Base-by-base conservation (phyloP, 2,888 invertebrate genomes). In the Artemia sinica region DNA sequence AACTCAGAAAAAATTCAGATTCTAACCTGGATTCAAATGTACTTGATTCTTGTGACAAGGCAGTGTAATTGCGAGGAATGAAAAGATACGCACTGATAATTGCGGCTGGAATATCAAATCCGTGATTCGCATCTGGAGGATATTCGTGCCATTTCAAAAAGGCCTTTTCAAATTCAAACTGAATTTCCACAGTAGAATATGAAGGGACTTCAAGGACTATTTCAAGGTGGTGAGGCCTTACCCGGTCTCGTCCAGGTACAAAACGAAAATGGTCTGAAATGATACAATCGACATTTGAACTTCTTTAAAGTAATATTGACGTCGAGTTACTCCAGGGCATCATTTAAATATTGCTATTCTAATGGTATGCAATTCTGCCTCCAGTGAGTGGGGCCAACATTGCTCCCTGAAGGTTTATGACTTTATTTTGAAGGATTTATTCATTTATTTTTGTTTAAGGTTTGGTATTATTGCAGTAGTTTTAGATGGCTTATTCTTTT, bases 51-150 rank as follows among this genome's bases (percentile, higher is more conserved):
- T 85, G 79, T 7, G 89, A 88, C 66, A 89, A 76, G 28, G 87
- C 84, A 0, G 89, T 88, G 76, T 86, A 90, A 78, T 91, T 88
- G 72, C 84, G 84, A 9, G 87, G 87, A 68, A 85, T 81, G 0
- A 91, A 90, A 72, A 95, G 78, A 72, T 85, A 80, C 5, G 88
- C 85, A 50, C 88, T 84, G 70, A 96, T 84, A 66, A 91, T 83
- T 18, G 93, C 89, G 50, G 95, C 88, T 8, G 91, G 91, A 75
- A 96, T 84, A 76, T 95, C 94, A 79, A 97, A 95, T 0, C 98
- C 98, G 79, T 97, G 96, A 81, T 96, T 96, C 0, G 98, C 96
- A 83, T 99, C 98, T 0, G 98, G 98, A 13, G 97, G 98, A 80
- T 98, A 98, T 78, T 98, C 97, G 75, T 93, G 89, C 93, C 97